Base-by-base conservation (phyloP, 1,140 invertebrate species). In the Holotrichia oblita region DNA sequence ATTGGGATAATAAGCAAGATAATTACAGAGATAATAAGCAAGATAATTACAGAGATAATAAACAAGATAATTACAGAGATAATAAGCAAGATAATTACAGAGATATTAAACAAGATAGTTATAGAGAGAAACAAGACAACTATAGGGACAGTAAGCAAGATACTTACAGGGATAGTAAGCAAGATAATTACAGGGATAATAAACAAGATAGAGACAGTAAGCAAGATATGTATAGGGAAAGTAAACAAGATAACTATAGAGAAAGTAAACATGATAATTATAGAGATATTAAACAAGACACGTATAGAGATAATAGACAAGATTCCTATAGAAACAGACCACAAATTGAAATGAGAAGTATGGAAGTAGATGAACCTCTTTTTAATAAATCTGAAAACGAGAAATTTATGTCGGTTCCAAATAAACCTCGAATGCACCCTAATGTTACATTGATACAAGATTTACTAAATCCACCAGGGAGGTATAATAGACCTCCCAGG, bases 371-470 rank as follows among this genome's bases (percentile, higher is more conserved):
- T 22, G 61, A 69, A 7, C 24, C 20, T 1, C 61, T 10, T 9
- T 64, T 22, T 10, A 22, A 3, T 24, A 6, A 64, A n/a, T 24
- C 61, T 6, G 61, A 69, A 69, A 7, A 1, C 12, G 61, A 69
- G 0, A 69, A 69, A 69, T 69, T 69, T 69, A 2, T 14, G 0
- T 8, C 8, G 27, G 22, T 27, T 3, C 40, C n/a, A 27, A n/a
- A 14, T 40, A 40, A 74, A 74, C 17, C 73, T 41, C 14, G 0
- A 12, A 48, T 17, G 3, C n/a, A 17, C 17, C n/a, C 14, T 40
- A 80, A 81, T n/a, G 86, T 88, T 44, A 89, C 89, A 6, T 88
- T 93, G 85, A 93, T 98, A 78, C 95, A 97, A 85, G 96, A 98
- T 85, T 83, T 99, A 24, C 86, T 98, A 78, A 91, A 89, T 81